A percentile compares a stretch with the other conserved stretches of the same genome.
phyloP scores from a whole-genome alignment of 1,140 invertebrate genomes.

The Maconellicoccus hirsutus region DNA sequence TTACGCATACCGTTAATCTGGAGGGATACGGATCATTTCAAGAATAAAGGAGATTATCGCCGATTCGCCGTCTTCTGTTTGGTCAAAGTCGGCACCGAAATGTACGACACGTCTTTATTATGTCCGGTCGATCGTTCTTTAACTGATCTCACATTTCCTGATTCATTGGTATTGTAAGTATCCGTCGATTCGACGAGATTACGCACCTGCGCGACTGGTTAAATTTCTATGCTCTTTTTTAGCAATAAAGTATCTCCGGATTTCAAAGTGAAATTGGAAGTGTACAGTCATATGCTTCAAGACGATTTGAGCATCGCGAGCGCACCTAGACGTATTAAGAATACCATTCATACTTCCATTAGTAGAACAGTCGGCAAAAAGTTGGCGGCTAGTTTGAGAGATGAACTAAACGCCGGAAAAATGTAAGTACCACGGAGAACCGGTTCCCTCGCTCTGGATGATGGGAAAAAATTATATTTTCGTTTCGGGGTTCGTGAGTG shows the following conservation, averaged over 20 bases:
- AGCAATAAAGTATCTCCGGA: constrained; percentile 50
- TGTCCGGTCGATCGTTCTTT: constrained; percentile 53
- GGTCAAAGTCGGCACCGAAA: constrained; percentile 51
- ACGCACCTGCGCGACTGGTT: background rate
- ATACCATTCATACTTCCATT: constrained; percentile 55
- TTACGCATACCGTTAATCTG: constrained; percentile 58
- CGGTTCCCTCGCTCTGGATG: background rate
- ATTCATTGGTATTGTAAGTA: constrained; percentile 56
- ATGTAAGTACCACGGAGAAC: constrained; percentile 34
- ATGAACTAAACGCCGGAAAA: constrained; percentile 42
- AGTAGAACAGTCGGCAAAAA: constrained; percentile 54
- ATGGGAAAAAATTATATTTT: too few species aligned
- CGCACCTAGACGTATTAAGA: constrained; percentile 52
- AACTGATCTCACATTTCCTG: constrained; percentile 58
- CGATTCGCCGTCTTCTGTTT: constrained; percentile 60
- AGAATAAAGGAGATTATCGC: constrained; percentile 57
- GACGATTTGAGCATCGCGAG: constrained; percentile 56
- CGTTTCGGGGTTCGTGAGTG: too few species aligned
- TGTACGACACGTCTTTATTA: constrained; percentile 54
- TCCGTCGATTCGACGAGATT: background rate
- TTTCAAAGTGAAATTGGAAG: constrained; percentile 52
- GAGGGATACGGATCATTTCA: constrained; percentile 60
- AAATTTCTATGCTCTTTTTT: constrained; percentile 30
- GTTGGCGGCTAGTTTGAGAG: constrained; percentile 42
- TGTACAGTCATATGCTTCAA: constrained; percentile 54